Conservation (phyloP, 2,888 invertebrate species). For the Limenitis camilla region DNA sequence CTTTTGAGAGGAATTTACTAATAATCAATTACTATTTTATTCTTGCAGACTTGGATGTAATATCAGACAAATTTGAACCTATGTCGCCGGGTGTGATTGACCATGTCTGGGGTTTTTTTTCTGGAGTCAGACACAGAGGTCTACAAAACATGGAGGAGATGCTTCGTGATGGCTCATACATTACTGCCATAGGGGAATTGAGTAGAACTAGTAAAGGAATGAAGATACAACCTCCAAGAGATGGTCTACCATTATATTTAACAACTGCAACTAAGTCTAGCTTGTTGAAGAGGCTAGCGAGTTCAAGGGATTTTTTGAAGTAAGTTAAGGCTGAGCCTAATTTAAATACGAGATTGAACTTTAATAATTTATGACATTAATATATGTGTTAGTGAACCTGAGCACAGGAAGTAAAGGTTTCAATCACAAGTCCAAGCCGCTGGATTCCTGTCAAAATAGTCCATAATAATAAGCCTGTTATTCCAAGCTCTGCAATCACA, state of each 20-base stretch:
- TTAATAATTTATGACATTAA: too few relatives aligned
- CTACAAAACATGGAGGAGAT: constrained; percentile 91
- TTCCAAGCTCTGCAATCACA: too few relatives aligned
- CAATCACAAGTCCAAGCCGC: too few relatives aligned
- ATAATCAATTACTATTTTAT: not conserved
- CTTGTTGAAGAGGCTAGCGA: constrained; percentile 81
- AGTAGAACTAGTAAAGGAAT: constrained; percentile 76
- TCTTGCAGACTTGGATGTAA: constrained; percentile 81
- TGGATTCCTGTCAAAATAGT: too few relatives aligned
- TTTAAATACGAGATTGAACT: too few relatives aligned
- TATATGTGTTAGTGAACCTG: too few relatives aligned
- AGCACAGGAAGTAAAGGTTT: too few relatives aligned
- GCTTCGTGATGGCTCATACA: constrained; percentile 85
- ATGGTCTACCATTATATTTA: constrained; percentile 83
- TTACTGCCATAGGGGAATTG: constrained; percentile 87
- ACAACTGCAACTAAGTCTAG: constrained; percentile 86
- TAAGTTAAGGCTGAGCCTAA: too few relatives aligned
- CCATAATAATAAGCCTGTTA: too few relatives aligned
- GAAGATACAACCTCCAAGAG: constrained; percentile 82
- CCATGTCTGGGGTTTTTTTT: constrained; percentile 89
- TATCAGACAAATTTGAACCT: constrained; percentile 88
- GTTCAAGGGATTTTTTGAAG: constrained; percentile 81
- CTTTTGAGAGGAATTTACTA: not conserved
- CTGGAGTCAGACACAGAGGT: constrained; percentile 87
- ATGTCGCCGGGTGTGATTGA: constrained; percentile 83